phyloP scores from a whole-genome alignment of 1,140 invertebrate genomes.

The Elysia chlorotica region DNA sequence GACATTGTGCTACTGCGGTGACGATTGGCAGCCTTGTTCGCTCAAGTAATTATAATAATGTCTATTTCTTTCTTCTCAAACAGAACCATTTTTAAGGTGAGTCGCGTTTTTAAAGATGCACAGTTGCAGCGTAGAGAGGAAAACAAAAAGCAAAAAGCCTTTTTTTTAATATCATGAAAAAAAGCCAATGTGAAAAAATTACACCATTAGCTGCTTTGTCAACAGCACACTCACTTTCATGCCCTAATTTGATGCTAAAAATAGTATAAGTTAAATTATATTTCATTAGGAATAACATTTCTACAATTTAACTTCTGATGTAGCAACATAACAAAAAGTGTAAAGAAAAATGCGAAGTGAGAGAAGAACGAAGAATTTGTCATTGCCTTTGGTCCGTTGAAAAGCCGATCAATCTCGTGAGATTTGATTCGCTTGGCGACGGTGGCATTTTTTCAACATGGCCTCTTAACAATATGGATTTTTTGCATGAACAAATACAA shows the following conservation, averaged over 20 bases:
- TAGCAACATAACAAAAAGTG: neutral
- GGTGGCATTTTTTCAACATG: conserved; percentile 45
- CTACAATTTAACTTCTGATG: too few species aligned
- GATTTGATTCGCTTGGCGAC: conserved; percentile 43
- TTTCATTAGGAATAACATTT: too few species aligned
- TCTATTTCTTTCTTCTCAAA: neutral
- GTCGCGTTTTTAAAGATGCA: neutral
- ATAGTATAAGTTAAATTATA: too few species aligned
- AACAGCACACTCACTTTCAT: too few species aligned
- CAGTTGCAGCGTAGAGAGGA: neutral
- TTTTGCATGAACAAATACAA: conserved; percentile 39
- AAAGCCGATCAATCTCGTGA: neutral
- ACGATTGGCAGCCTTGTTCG: too few species aligned
- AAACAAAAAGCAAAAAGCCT: neutral
- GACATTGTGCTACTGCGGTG: too few species aligned
- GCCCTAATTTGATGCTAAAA: too few species aligned
- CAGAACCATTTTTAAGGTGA: neutral
- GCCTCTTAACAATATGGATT: conserved; percentile 50
- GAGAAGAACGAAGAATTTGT: neutral
- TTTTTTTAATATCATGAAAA: neutral
- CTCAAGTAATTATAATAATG: neutral
- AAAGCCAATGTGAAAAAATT: neutral
- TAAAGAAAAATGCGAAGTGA: neutral
- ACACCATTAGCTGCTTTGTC: too few species aligned
- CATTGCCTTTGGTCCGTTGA: neutral